Evolutionary conservation across 1,140 invertebrate genomes (phyloP).

Genomic region (Anadara kagoshimensis): DNA sequence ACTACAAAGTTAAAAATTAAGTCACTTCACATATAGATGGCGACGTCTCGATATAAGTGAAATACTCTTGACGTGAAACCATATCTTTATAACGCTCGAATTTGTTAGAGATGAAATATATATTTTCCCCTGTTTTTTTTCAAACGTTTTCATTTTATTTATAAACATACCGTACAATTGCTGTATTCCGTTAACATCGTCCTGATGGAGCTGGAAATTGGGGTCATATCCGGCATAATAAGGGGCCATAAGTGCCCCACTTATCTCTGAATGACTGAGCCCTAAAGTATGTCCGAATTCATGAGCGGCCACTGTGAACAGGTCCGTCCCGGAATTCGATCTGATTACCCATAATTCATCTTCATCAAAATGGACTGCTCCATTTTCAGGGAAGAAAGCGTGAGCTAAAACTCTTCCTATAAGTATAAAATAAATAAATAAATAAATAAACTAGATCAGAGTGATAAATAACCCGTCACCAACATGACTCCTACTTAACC

Average conservation of each 20-base stretch:
- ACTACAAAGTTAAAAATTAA: too few relatives aligned
- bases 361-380: slow-evolving; percentile 92
- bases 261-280: slow-evolving; percentile 68
- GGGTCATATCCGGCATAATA: slow-evolving; percentile 73
- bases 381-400: slow-evolving; percentile 87
- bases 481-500: too few relatives aligned
- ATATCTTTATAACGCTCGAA: too few relatives aligned
- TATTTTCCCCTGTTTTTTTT: too few relatives aligned
- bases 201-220: slow-evolving; percentile 55
- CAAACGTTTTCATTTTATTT: too few relatives aligned
- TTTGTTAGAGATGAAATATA: too few relatives aligned
- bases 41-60: too few relatives aligned
- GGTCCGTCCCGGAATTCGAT: slow-evolving; percentile 60
- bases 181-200: slow-evolving; percentile 68
- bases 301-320: slow-evolving; percentile 70
- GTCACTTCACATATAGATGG: too few relatives aligned
- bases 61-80: too few relatives aligned
- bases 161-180: slow-evolving; percentile 58
- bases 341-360: slow-evolving; percentile 82
- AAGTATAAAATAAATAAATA: background rate
- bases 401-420: slow-evolving; percentile 85
- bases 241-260: slow-evolving; percentile 70
- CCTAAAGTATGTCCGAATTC: slow-evolving; percentile 73
- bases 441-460: background rate
- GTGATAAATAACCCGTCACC: background rate